A percentile compares a stretch with the other conserved stretches of the same genome.
phyloP scores from a whole-genome alignment of 1,140 invertebrate genomes.

The Planococcus citri region DNA sequence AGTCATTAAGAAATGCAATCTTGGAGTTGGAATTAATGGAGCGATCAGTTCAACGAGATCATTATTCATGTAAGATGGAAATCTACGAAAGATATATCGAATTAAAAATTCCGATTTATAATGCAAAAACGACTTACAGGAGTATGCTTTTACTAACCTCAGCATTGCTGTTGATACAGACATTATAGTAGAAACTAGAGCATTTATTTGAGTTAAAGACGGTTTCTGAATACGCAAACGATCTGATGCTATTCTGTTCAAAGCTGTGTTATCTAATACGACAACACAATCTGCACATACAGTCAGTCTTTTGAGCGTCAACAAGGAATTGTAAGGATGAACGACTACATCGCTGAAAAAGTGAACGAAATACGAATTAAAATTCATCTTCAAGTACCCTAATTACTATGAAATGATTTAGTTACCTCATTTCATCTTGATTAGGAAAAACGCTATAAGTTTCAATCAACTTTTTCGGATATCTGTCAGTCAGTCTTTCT shows the following conservation, averaged over 20 bases:
- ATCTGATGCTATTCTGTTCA: constrained; percentile 94
- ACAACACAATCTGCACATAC: constrained; percentile 97
- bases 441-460: constrained; percentile 99
- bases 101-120: constrained; percentile 14
- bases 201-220: constrained; percentile 94
- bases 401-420: not conserved
- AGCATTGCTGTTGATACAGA: constrained; percentile 90
- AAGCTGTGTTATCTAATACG: constrained; percentile 90
- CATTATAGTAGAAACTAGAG: constrained; percentile 96
- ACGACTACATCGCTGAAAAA: constrained; percentile 84
- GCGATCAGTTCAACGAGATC: constrained; percentile 92
- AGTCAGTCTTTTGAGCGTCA: constrained; percentile 88
- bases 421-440: constrained; percentile 84
- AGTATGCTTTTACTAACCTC: constrained; percentile 38
- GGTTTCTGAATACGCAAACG: constrained; percentile 90
- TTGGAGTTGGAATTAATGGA: constrained; percentile 89
- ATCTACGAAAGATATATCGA: constrained; percentile 42
- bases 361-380: not conserved
- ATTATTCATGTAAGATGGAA: constrained; percentile 99
- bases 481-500: constrained; percentile 84
- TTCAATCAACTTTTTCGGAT: constrained; percentile 95
- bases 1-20: constrained; percentile 96
- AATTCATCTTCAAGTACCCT: not conserved
- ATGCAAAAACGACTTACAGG: not conserved
- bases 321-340: constrained; percentile 94